Evolutionary conservation across 2,797 vertebrate species (phyloP).

Genomic region (Labeo calbasu): DNA sequence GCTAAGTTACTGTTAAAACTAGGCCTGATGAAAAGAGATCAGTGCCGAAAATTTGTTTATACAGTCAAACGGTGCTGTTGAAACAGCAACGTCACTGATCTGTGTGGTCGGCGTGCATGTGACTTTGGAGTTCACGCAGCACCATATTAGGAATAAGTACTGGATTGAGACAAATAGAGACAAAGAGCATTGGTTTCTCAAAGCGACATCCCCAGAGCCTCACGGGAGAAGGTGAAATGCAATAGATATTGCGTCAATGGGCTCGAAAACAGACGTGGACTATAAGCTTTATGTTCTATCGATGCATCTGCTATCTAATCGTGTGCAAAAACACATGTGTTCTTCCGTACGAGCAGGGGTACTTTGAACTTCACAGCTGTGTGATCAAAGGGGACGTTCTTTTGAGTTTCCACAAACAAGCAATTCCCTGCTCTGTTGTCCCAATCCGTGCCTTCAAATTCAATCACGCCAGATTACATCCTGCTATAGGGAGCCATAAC

Average conservation of each 20-base stretch:
- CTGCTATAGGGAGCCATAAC: conserved; percentile 38
- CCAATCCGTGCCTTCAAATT: conserved; percentile 48
- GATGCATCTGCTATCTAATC: conserved; percentile 51
- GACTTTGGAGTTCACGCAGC: conserved; percentile 64
- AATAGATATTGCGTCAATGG: conserved; percentile 20
- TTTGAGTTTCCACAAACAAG: conserved; percentile 60
- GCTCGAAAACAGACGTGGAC: background rate
- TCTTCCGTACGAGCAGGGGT: conserved; percentile 63
- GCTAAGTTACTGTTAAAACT: background rate
- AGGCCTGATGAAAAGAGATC: conserved; percentile 57
- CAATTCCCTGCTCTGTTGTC: conserved; percentile 49
- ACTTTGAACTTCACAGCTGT: conserved; percentile 78
- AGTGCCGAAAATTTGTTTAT: conserved; percentile 60
- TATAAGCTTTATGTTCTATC: conserved; percentile 36
- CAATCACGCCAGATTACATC: conserved; percentile 46
- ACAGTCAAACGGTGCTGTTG: conserved; percentile 51
- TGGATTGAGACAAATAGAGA: conserved; percentile 35
- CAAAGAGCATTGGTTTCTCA: conserved; percentile 33
- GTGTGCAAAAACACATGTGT: conserved; percentile 57
- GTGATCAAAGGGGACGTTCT: conserved; percentile 75
- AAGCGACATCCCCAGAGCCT: background rate
- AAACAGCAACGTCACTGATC: conserved; percentile 52
- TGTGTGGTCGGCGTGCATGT: conserved; percentile 56
- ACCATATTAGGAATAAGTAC: conserved; percentile 74
- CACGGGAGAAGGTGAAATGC: background rate